Conservation (phyloP, 2,888 invertebrate species). For the Plagodis dolabraria region DNA sequence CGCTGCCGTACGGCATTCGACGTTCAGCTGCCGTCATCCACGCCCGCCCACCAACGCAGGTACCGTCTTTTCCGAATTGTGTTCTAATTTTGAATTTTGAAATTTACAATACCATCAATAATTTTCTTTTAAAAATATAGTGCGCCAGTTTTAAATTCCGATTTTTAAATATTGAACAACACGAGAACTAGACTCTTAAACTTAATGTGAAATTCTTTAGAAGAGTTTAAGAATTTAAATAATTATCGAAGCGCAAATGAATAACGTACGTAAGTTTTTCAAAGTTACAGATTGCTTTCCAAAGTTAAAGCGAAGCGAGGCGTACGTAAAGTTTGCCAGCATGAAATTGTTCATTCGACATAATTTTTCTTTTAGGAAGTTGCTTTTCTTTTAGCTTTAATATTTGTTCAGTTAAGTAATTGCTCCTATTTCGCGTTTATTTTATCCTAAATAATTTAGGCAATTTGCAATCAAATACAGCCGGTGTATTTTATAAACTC, state of each 20-base stretch:
- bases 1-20: conserved; percentile 69
- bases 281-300: conserved; percentile 2
- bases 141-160: not conserved
- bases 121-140: conserved; percentile 1
- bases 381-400: too few species aligned
- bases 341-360: not conserved
- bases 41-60: conserved; percentile 49
- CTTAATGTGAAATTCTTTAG: too few species aligned
- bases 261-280: not conserved
- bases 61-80: conserved; percentile 22
- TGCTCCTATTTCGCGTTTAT: too few species aligned
- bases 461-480: too few species aligned
- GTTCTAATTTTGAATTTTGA: conserved; percentile 20
- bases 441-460: too few species aligned
- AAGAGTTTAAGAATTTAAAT: not conserved
- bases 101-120: conserved; percentile 1
- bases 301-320: not conserved
- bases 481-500: too few species aligned
- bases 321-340: conserved; percentile 1
- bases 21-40: conserved; percentile 56
- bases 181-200: too few species aligned
- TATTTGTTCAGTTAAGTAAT: too few species aligned
- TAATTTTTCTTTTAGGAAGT: not conserved
- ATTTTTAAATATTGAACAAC: not conserved
- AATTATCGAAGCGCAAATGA: not conserved